Conservation (phyloP, 2,888 invertebrate genomes). For the Andrena camellia region DNA sequence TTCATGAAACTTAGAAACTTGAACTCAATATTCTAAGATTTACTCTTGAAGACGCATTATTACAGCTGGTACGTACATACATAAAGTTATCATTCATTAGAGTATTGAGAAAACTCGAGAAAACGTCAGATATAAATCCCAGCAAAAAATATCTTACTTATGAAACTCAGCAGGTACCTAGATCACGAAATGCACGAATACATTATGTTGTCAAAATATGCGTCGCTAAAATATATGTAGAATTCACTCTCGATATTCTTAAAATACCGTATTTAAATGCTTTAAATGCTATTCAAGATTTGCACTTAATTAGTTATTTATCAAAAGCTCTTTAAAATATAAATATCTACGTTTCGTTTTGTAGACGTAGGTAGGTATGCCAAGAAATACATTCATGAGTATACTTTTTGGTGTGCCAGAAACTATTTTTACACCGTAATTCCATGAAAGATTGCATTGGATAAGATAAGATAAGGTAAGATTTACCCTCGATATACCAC, state of each 20-base stretch:
- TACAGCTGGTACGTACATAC: no score
- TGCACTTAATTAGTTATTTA: no score
- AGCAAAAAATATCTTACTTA: not conserved
- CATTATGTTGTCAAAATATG: not conserved
- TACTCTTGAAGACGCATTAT: no score
- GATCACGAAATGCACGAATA: no score
- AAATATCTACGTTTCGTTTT: no score
- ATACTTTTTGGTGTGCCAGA: conserved; percentile 13
- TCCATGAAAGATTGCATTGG: conserved; percentile 39
- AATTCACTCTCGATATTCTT: not conserved
- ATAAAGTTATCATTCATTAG: not conserved
- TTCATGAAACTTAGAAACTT: no score
- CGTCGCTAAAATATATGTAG: not conserved
- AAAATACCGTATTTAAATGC: not conserved
- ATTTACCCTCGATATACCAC: not conserved
- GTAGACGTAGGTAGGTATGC: no score
- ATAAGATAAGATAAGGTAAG: conserved; percentile 57
- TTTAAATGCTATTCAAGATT: not conserved
- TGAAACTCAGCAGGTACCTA: not conserved
- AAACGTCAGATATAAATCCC: not conserved
- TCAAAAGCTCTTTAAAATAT: no score
- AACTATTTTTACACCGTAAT: conserved; percentile 16
- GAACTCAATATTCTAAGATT: no score
- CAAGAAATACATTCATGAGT: not conserved
- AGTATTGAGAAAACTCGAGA: not conserved